phyloP scores from a whole-genome alignment of 1,140 invertebrate species.

The Zaprionus davidi region DNA sequence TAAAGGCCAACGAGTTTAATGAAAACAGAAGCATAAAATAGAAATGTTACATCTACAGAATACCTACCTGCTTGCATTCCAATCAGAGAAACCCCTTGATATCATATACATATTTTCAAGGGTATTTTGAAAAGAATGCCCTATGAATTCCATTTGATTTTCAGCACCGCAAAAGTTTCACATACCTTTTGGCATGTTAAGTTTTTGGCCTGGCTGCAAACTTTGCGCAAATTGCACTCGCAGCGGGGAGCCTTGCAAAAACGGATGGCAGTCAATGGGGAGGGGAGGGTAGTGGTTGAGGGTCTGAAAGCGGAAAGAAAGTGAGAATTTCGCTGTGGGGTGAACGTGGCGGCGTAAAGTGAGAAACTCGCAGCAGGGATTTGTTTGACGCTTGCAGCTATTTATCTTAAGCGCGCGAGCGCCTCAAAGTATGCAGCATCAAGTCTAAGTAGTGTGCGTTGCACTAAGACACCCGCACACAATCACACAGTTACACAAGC shows the following conservation, averaged over 20 bases:
- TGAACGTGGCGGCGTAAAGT: conserved; percentile 11
- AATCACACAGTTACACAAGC: conserved; percentile 9
- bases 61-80: neutral
- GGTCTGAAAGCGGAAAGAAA: conserved; percentile 4
- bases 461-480: conserved; percentile 30
- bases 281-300: too few species aligned
- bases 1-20: too few species aligned
- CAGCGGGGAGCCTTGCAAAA: neutral
- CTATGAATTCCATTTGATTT: conserved; percentile 25
- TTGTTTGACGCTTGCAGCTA: conserved; percentile 68
- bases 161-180: conserved; percentile 34
- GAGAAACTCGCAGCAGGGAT: conserved; percentile 42
- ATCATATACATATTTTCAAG: conserved; percentile 8
- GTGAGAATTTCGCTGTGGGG: conserved; percentile 20
- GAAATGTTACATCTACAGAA: neutral
- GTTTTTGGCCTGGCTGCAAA: conserved; percentile 31
- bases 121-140: conserved; percentile 13
- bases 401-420: conserved; percentile 70
- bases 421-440: conserved; percentile 65
- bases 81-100: neutral
- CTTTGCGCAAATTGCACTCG: conserved; percentile 44
- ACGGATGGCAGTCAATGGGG: neutral
- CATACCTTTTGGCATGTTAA: conserved; percentile 32
- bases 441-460: conserved; percentile 51
- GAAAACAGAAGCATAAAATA: neutral